Evolutionary conservation across 2,113 vertebrate genomes (phyloP).

Genomic region (Romanogobio albipinnatus): DNA sequence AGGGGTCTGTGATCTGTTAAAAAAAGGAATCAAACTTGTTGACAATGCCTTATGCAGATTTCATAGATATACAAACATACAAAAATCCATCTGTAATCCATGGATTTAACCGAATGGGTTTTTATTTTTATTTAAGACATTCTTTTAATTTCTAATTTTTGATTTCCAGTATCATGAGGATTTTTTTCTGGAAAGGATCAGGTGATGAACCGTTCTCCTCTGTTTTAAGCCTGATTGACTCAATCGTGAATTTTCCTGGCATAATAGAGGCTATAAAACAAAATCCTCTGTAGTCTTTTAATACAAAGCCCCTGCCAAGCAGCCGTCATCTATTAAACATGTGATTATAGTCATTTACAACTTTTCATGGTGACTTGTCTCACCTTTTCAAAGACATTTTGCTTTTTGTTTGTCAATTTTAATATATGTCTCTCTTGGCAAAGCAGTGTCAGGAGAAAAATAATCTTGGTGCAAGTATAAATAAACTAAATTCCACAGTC

Average conservation of each 20-base stretch:
- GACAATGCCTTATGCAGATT: not conserved
- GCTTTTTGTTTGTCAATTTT: conserved; percentile 38
- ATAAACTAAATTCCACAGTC: conserved; percentile 23
- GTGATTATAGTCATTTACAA: conserved; percentile 52
- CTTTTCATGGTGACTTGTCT: conserved; percentile 16
- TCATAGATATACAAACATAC: too few relatives aligned
- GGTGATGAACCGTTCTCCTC: not conserved
- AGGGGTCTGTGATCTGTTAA: conserved; percentile 18
- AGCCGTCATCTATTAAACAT: conserved; percentile 26
- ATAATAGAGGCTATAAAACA: conserved; percentile 38
- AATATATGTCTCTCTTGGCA: conserved; percentile 9
- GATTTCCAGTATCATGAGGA: not conserved
- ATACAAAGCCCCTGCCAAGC: conserved; percentile 31
- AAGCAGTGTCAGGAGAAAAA: not conserved
- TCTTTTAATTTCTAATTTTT: not conserved
- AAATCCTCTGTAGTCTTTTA: conserved; percentile 37
- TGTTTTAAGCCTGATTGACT: conserved; percentile 27
- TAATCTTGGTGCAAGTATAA: not conserved
- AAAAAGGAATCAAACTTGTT: conserved; percentile 21
- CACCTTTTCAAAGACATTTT: conserved; percentile 12
- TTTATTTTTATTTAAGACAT: not conserved
- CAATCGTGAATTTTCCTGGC: conserved; percentile 30
- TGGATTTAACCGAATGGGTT: not conserved
- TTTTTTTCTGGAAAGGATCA: not conserved
- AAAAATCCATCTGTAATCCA: not conserved